These are phyloP conservation scores for Mythimna ferrago DNA, from an alignment of 2,888 invertebrate species.

Conservation along the genomic window DNA sequence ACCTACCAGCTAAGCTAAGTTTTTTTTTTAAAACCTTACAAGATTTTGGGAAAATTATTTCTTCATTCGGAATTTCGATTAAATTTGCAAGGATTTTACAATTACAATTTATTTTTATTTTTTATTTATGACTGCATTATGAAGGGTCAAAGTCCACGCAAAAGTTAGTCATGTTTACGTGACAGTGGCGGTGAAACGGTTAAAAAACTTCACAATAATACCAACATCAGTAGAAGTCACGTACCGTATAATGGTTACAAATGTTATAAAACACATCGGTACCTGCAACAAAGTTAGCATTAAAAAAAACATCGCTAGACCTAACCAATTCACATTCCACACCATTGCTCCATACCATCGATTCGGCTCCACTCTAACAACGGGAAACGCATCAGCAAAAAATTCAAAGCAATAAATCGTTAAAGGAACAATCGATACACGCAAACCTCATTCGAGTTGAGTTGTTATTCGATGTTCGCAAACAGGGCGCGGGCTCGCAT, in stretches of 20 bases:
- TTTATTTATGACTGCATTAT: no score
- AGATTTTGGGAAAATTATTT: no score
- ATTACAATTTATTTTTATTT: no score
- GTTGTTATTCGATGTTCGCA: slow-evolving; percentile 68
- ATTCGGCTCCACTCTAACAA: slow-evolving; percentile 55
- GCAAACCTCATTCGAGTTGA: slow-evolving; percentile 68
- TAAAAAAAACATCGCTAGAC: slow-evolving; percentile 23
- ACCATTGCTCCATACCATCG: slow-evolving; percentile 49
- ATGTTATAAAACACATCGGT: neutral
- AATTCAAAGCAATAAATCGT: slow-evolving; percentile 74
- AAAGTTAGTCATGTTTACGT: no score
- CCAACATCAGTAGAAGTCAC: no score
- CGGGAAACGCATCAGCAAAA: slow-evolving; percentile 74
- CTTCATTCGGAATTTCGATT: no score
- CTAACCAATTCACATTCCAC: slow-evolving; percentile 53
- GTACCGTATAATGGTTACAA: neutral
- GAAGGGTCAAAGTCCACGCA: no score
- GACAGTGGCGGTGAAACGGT: no score
- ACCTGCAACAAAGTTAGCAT: slow-evolving; percentile 17
- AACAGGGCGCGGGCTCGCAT: slow-evolving; percentile 71
- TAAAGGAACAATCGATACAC: slow-evolving; percentile 72
- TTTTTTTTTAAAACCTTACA: no score
- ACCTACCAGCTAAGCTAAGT: no score
- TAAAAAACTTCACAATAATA: no score
- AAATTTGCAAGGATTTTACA: no score